Percentiles rank a stretch among this genome's conserved stretches.
Evolutionary conservation across 2,888 invertebrate genomes (phyloP).

Genomic region (Deilephila porcellus): DNA sequence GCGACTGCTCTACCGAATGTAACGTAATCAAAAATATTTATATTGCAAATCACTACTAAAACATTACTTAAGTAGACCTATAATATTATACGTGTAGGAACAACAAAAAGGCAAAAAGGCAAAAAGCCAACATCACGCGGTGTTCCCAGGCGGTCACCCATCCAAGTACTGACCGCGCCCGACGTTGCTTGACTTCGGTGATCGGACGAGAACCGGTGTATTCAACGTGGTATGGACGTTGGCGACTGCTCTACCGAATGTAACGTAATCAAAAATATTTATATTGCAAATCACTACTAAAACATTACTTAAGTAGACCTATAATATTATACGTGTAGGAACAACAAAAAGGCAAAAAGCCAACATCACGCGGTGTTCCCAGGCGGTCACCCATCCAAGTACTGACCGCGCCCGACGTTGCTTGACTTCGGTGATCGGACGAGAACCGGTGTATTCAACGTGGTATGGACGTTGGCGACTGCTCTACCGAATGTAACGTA

Average conservation of each 20-base stretch:
- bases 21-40: too few species aligned
- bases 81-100: too few species aligned
- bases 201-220: constrained; percentile 76
- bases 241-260: not conserved
- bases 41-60: too few species aligned
- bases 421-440: constrained; percentile 78
- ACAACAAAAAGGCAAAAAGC: constrained; percentile 36
- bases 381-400: constrained; percentile 77
- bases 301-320: too few species aligned
- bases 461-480: constrained; percentile 43
- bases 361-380: constrained; percentile 66
- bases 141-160: constrained; percentile 77
- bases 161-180: constrained; percentile 77
- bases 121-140: constrained; percentile 54
- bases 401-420: constrained; percentile 76
- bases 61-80: too few species aligned
- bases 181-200: constrained; percentile 77
- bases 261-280: too few species aligned
- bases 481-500: not conserved
- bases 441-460: constrained; percentile 75
- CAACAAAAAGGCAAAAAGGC: constrained; percentile 16
- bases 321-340: too few species aligned
- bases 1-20: too few species aligned
- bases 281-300: too few species aligned
- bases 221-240: constrained; percentile 59